These are phyloP conservation scores for Tiliacea aurago DNA, from an alignment of 2,888 invertebrate genomes.

Conservation along the genomic window DNA sequence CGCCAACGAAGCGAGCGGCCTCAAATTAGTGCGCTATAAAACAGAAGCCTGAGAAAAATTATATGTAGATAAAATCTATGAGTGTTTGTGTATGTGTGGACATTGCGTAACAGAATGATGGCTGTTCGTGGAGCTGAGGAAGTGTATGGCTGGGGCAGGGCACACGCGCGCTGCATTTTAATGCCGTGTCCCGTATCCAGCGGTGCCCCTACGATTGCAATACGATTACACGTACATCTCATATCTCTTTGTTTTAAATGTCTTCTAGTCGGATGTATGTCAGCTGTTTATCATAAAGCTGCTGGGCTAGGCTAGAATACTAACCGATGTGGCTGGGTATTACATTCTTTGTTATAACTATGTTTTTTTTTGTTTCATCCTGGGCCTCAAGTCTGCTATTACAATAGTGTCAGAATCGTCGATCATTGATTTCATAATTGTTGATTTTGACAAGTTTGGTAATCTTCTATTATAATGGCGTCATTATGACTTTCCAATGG, in stretches of 20 bases:
- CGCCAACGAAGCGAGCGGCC: slow-evolving; percentile 49
- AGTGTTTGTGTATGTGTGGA: slow-evolving; percentile 62
- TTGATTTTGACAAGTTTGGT: too few species aligned
- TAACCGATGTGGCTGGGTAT: slow-evolving; percentile 13
- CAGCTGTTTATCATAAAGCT: slow-evolving; percentile 57
- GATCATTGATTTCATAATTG: too few species aligned
- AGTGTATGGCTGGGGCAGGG: slow-evolving; percentile 67
- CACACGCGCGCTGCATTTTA: slow-evolving; percentile 80
- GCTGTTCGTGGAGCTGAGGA: slow-evolving; percentile 64
- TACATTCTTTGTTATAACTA: slow-evolving; percentile 17
- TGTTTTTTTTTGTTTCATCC: background rate
- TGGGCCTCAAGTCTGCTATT: too few species aligned
- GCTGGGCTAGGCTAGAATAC: slow-evolving; percentile 45
- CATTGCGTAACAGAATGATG: slow-evolving; percentile 74
- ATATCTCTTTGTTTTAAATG: slow-evolving; percentile 58
- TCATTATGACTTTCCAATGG: too few species aligned
- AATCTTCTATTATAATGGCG: too few species aligned
- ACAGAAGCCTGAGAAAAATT: slow-evolving; percentile 54
- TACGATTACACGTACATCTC: slow-evolving; percentile 62
- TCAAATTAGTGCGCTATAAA: slow-evolving; percentile 56
- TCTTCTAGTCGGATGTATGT: slow-evolving; percentile 47
- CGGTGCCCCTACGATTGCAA: slow-evolving; percentile 59
- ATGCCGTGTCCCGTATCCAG: slow-evolving; percentile 72
- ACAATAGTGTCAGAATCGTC: too few species aligned
- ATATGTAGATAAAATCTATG: slow-evolving; percentile 53